A percentile compares a stretch with the other conserved stretches of the same genome.
Conservation (phyloP, 2,797 vertebrate genomes). For the Sebastolobus alascanus region DNA sequence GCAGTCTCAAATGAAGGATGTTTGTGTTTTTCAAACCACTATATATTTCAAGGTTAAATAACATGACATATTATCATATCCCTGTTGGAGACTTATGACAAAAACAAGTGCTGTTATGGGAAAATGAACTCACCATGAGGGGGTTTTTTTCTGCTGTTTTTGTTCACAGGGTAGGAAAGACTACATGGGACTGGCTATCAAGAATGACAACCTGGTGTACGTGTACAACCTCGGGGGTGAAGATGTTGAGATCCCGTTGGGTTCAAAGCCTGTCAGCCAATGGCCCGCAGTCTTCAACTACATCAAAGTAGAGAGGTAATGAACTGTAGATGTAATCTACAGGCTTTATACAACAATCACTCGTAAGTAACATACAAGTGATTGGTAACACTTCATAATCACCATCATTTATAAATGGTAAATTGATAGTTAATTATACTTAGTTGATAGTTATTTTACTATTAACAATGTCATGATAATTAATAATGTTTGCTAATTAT, state of each 20-base stretch:
- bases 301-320: slow-evolving; percentile 95
- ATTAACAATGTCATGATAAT: too few species aligned
- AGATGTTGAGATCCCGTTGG: slow-evolving; percentile 93
- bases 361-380: not conserved
- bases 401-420: too few species aligned
- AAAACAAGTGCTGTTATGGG: not conserved
- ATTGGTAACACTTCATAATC: not conserved
- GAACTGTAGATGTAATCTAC: not conserved
- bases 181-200: slow-evolving; percentile 96
- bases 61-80: not conserved
- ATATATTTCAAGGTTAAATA: not conserved
- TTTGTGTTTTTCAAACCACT: not conserved
- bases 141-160: slow-evolving; percentile 18
- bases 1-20: slow-evolving; percentile 5
- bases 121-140: slow-evolving; percentile 8
- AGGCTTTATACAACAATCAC: not conserved
- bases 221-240: slow-evolving; percentile 93
- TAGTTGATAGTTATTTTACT: too few species aligned
- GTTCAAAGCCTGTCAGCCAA: slow-evolving; percentile 95
- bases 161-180: slow-evolving; percentile 89
- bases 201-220: slow-evolving; percentile 95
- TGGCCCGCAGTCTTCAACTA: slow-evolving; percentile 97
- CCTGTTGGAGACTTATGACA: not conserved
- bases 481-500: too few species aligned
- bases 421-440: too few species aligned